These are phyloP conservation scores for Caenorhabditis sp. DNA, from an alignment of 2,888 invertebrate genomes.

Conservation along the genomic window DNA sequence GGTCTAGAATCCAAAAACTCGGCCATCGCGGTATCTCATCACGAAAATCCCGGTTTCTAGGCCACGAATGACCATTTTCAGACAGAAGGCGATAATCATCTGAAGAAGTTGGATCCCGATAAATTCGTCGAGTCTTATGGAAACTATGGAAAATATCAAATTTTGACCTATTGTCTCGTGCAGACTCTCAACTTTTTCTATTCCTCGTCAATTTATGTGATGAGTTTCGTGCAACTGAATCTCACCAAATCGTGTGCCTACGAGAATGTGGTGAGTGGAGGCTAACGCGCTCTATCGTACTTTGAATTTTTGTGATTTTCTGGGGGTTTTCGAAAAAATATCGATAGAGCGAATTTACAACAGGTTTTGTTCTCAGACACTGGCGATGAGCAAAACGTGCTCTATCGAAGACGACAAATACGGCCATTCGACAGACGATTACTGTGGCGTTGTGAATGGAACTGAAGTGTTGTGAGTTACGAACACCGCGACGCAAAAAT, in stretches of 20 bases:
- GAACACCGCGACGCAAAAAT: too few species aligned
- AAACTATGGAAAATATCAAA: conserved; percentile 61
- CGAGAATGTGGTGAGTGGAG: conserved; percentile 43
- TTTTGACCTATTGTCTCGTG: conserved; percentile 57
- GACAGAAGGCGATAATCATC: conserved; percentile 18
- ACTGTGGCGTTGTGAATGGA: not conserved
- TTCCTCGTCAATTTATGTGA: conserved; percentile 63
- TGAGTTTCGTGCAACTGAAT: conserved; percentile 61
- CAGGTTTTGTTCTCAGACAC: conserved; percentile 32
- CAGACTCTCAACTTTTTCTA: conserved; percentile 65
- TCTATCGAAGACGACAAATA: conserved; percentile 22
- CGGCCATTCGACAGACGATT: not conserved
- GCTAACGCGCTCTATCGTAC: not conserved
- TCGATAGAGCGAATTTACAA: not conserved
- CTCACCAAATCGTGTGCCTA: conserved; percentile 31
- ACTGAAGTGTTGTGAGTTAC: conserved; percentile 30
- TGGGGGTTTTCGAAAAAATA: not conserved
- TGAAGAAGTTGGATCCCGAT: conserved; percentile 60
- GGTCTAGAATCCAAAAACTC: too few species aligned
- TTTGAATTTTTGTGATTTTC: too few species aligned
- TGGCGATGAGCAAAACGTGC: conserved; percentile 29
- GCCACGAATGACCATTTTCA: too few species aligned
- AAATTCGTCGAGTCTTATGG: conserved; percentile 61
- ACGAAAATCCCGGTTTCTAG: too few species aligned
- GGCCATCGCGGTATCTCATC: too few species aligned